These are phyloP conservation scores for Eudorcas thomsonii DNA, from an alignment of 2,113 vertebrate species.

Conservation along the genomic window DNA sequence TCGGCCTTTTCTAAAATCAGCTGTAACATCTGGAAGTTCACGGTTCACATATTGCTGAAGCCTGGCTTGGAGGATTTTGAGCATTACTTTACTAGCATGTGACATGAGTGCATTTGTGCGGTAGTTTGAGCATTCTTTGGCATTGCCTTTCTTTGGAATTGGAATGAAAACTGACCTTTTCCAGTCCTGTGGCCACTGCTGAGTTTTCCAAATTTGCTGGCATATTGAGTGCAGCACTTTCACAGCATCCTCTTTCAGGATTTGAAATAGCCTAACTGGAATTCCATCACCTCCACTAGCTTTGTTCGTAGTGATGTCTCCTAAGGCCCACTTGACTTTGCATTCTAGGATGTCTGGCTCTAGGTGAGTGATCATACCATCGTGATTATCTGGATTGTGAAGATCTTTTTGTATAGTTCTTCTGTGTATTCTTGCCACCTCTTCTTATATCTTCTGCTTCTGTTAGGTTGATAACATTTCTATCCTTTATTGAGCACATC, in stretches of 20 bases:
- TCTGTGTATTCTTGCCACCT: background rate
- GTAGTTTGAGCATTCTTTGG: background rate
- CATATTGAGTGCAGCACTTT: background rate
- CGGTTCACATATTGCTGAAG: background rate
- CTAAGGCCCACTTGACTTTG: background rate
- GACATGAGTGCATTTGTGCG: background rate
- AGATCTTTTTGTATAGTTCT: background rate
- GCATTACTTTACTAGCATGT: background rate
- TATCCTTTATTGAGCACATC: background rate
- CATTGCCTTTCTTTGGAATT: background rate
- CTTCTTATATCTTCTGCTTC: background rate
- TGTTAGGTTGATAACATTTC: background rate
- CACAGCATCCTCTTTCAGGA: background rate
- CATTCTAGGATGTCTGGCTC: background rate
- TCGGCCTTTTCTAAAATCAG: background rate
- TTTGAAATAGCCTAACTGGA: background rate
- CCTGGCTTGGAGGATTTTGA: background rate
- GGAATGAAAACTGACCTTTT: background rate
- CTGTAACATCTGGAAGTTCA: background rate
- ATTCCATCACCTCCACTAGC: background rate
- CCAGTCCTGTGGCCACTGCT: background rate
- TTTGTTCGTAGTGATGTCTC: background rate
- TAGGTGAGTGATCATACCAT: background rate
- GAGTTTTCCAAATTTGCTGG: background rate
- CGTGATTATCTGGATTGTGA: background rate